Conservation (phyloP, 2,113 vertebrate genomes). For the Delphinus delphis region DNA sequence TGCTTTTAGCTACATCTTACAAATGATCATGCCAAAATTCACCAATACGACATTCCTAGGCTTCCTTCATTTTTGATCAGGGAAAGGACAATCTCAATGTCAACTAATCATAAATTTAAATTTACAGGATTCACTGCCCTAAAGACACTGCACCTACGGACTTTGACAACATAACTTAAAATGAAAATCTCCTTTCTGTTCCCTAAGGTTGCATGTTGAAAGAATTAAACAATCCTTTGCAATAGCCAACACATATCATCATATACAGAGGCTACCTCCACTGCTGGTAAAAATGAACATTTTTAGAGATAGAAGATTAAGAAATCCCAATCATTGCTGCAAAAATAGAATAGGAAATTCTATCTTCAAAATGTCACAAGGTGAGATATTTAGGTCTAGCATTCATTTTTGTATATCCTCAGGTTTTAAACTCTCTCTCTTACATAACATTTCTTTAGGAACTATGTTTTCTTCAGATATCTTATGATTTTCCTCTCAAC, state of each 20-base stretch:
- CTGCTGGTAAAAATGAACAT: neutral
- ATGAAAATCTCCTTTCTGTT: no score
- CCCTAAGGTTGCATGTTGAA: no score
- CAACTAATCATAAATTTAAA: no score
- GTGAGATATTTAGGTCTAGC: neutral
- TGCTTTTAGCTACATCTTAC: conserved; percentile 63
- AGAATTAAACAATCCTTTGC: no score
- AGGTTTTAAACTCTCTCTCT: neutral
- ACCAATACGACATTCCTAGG: conserved; percentile 9
- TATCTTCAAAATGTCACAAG: neutral
- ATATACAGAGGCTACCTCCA: neutral
- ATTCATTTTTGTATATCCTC: neutral
- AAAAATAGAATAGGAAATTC: neutral
- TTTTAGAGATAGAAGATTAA: neutral
- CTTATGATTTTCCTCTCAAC: neutral
- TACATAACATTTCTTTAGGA: neutral
- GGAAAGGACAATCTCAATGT: no score
- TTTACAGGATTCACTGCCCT: no score
- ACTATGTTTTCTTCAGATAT: neutral
- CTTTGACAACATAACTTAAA: no score
- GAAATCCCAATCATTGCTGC: neutral
- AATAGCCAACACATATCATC: neutral
- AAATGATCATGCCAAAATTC: conserved; percentile 38
- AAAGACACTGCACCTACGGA: no score
- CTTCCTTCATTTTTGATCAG: neutral